These are phyloP conservation scores for Atherinosoma microstoma DNA, from an alignment of 2,797 vertebrate genomes.

Conservation along the genomic window DNA sequence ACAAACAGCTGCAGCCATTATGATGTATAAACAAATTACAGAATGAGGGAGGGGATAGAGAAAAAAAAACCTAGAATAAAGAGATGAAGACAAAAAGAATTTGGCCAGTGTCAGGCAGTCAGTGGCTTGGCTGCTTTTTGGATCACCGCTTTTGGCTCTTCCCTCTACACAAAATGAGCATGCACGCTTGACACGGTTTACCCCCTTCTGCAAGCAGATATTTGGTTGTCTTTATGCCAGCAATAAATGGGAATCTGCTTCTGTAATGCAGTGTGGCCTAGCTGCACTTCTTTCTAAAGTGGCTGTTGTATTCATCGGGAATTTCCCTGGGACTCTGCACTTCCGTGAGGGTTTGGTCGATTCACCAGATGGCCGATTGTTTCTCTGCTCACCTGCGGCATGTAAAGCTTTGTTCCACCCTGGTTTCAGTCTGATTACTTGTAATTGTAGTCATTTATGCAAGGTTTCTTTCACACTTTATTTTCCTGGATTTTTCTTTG, in stretches of 20 bases:
- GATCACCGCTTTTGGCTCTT: slow-evolving; percentile 64
- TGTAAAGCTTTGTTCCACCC: slow-evolving; percentile 6
- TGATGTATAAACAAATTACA: slow-evolving; percentile 78
- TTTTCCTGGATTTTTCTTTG: not conserved
- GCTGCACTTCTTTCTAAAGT: slow-evolving; percentile 38
- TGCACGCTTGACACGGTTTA: slow-evolving; percentile 54
- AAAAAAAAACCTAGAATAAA: slow-evolving; percentile 49
- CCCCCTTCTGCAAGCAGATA: slow-evolving; percentile 61
- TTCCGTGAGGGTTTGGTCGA: slow-evolving; percentile 20
- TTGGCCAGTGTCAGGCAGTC: slow-evolving; percentile 62
- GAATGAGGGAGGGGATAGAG: slow-evolving; percentile 24
- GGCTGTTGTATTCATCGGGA: slow-evolving; percentile 41
- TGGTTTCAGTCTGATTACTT: slow-evolving; percentile 8
- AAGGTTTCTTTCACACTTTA: not conserved
- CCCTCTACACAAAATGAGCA: slow-evolving; percentile 60
- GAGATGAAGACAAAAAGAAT: slow-evolving; percentile 66
- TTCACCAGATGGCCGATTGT: slow-evolving; percentile 37
- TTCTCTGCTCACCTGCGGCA: slow-evolving; percentile 25
- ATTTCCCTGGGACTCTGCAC: slow-evolving; percentile 26
- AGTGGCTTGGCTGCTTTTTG: slow-evolving; percentile 63
- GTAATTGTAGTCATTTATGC: slow-evolving; percentile 5
- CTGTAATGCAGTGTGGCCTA: slow-evolving; percentile 45
- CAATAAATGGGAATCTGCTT: slow-evolving; percentile 53
- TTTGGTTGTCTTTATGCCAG: slow-evolving; percentile 61
- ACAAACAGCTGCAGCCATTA: slow-evolving; percentile 80